Conservation (phyloP, 2,888 invertebrate species). For the Caenorhabditis sp. region DNA sequence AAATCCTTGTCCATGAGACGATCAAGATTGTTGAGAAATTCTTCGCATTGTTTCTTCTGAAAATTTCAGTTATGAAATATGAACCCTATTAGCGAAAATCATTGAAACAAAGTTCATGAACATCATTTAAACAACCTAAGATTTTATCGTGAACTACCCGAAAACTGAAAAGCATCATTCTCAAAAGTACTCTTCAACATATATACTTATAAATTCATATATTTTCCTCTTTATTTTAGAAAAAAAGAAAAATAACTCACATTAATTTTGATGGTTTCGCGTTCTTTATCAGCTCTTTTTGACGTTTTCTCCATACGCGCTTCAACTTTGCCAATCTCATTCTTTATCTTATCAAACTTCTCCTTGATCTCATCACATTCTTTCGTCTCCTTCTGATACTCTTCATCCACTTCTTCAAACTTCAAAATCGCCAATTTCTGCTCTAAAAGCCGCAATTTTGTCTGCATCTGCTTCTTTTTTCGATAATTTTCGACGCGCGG, state of each 20-base stretch:
- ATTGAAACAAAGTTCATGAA: too few relatives aligned
- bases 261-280: not conserved
- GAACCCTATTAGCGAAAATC: too few relatives aligned
- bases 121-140: too few relatives aligned
- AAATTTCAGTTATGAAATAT: too few relatives aligned
- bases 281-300: not conserved
- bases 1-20: not conserved
- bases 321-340: not conserved
- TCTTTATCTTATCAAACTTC: constrained; percentile 4
- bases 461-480: constrained; percentile 41
- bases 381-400: constrained; percentile 10
- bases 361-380: constrained; percentile 12
- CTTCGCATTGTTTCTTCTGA: not conserved
- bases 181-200: too few relatives aligned
- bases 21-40: not conserved
- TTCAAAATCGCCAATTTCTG: constrained; percentile 38
- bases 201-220: too few relatives aligned
- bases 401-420: constrained; percentile 3
- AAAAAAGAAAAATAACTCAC: constrained; percentile 9
- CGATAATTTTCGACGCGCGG: constrained; percentile 55
- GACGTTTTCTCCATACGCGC: not conserved
- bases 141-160: too few relatives aligned
- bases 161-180: too few relatives aligned
- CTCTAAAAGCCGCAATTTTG: constrained; percentile 39
- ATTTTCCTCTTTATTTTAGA: too few relatives aligned